These are phyloP conservation scores for Drosophila borealis DNA, from an alignment of 2,888 invertebrate species.

Conservation along the genomic window DNA sequence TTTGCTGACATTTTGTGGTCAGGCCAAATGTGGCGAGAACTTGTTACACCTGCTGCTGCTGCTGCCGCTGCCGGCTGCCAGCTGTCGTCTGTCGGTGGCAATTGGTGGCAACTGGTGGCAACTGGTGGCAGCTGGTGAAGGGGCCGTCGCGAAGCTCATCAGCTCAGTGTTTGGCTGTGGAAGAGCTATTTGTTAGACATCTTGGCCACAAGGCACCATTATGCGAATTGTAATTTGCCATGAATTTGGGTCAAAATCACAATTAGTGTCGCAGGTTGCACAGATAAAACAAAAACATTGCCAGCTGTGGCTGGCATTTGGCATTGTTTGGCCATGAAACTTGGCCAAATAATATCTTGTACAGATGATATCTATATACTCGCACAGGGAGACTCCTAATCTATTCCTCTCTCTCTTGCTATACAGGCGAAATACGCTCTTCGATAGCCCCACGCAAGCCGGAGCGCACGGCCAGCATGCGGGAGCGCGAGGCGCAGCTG, in stretches of 20 bases:
- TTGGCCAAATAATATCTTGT: constrained; percentile 5
- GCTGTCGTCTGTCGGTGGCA: background rate
- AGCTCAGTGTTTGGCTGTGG: constrained; percentile 24
- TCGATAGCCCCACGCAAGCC: constrained; percentile 93
- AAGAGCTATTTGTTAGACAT: constrained; percentile 42
- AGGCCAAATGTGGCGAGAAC: constrained; percentile 69
- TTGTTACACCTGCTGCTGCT: constrained; percentile 82
- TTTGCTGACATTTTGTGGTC: constrained; percentile 72
- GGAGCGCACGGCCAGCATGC: constrained; percentile 93
- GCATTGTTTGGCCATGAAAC: constrained; percentile 25
- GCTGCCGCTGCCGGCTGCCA: constrained; percentile 30
- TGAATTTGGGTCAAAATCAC: constrained; percentile 79
- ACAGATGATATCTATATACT: constrained; percentile 22
- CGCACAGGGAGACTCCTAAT: background rate
- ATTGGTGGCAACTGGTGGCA: background rate
- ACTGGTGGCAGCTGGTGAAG: constrained; percentile 29
- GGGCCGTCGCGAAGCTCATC: constrained; percentile 29
- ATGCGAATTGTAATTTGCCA: constrained; percentile 68
- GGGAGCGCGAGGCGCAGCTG: constrained; percentile 90
- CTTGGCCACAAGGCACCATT: constrained; percentile 43
- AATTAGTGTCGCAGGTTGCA: constrained; percentile 68
- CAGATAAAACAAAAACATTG: constrained; percentile 19
- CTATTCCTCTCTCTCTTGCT: background rate
- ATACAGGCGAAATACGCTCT: constrained; percentile 91
- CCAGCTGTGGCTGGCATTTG: constrained; percentile 31